Conservation (phyloP, 2,888 invertebrate genomes). For the Nysson spinosus region DNA sequence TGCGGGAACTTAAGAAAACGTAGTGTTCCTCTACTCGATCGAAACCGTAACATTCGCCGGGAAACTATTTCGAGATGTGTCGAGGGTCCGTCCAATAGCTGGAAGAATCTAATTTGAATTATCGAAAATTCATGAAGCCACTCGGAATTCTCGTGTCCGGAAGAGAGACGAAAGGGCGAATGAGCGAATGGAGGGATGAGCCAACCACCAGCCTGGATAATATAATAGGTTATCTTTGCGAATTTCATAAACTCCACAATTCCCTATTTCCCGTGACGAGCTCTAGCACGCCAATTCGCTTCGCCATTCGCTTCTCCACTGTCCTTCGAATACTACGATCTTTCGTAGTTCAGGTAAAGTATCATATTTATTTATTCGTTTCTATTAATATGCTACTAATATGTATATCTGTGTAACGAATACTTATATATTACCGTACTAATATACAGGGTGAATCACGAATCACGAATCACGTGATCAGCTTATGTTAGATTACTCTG, state of each 20-base stretch:
- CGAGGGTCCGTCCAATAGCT: conserved; percentile 51
- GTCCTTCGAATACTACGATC: neutral
- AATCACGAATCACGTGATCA: no score
- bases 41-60: conserved; percentile 57
- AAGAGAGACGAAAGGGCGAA: conserved; percentile 37
- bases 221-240: conserved; percentile 41
- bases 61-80: conserved; percentile 59
- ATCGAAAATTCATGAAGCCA: conserved; percentile 70
- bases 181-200: neutral
- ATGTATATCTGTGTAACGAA: no score
- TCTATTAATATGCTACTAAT: no score
- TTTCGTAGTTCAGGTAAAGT: no score
- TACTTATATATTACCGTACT: no score
- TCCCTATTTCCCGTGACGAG: no score
- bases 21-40: conserved; percentile 1
- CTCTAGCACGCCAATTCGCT: no score
- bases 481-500: no score
- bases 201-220: conserved; percentile 36
- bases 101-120: conserved; percentile 70
- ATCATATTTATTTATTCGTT: no score
- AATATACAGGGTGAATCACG: no score
- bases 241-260: conserved; percentile 15
- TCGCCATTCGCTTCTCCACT: neutral
- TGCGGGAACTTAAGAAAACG: conserved; percentile 1
- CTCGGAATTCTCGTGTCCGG: conserved; percentile 54